Percentiles rank a stretch among this genome's conserved stretches.
Conservation (phyloP, 2,888 invertebrate species). For the Xestia sexstrigata region DNA sequence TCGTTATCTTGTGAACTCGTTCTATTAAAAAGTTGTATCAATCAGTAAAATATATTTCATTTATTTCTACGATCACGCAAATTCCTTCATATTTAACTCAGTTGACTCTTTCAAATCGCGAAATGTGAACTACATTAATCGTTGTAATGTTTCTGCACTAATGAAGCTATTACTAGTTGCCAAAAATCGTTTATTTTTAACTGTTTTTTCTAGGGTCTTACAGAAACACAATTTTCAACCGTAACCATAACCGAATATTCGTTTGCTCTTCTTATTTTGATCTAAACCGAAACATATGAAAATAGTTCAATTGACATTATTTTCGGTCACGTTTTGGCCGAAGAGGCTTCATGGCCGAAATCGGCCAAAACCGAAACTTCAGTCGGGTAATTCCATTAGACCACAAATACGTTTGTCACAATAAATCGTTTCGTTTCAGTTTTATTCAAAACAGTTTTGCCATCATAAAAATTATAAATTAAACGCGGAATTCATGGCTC, state of each 20-base stretch:
- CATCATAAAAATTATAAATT: slow-evolving; percentile 37
- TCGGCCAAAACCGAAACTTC: background rate
- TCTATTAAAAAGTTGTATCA: too few relatives aligned
- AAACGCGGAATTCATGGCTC: slow-evolving; percentile 46
- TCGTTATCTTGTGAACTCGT: too few relatives aligned
- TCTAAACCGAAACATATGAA: background rate
- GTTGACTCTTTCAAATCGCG: background rate
- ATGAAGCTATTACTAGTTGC: background rate
- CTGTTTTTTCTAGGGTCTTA: background rate
- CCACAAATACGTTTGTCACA: background rate
- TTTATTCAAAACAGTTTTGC: slow-evolving; percentile 34
- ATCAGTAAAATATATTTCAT: too few relatives aligned
- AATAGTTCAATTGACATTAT: background rate
- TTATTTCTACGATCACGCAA: too few relatives aligned
- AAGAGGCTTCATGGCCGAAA: background rate
- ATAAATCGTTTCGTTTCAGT: slow-evolving; percentile 6
- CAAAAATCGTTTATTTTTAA: background rate
- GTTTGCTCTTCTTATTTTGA: background rate
- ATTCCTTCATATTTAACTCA: slow-evolving; percentile 13
- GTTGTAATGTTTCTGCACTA: background rate
- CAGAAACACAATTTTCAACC: background rate
- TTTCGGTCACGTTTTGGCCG: background rate
- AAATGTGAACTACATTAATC: background rate
- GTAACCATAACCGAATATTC: background rate
- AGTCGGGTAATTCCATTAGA: background rate